Base-by-base conservation (phyloP, 1,140 invertebrate species). In the Frieseomelitta varia region DNA sequence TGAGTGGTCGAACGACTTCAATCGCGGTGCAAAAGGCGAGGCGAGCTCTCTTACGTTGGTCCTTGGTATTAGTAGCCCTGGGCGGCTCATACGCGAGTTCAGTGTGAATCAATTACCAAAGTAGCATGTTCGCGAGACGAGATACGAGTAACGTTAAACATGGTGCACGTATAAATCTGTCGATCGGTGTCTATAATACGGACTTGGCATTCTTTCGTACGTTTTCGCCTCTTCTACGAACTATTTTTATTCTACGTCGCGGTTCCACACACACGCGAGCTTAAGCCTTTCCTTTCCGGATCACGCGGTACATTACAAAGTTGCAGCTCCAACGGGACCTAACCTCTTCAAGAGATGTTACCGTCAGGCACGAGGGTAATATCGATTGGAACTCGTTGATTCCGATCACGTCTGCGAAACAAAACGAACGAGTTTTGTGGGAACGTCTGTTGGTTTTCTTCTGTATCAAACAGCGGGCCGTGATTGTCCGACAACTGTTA, bases 281-380 rank as follows among this genome's bases (percentile, higher is more conserved):
- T 71, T n/a, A 17, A 10, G 39, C 15, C 14, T 34, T 51, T 61
- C 55, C n/a, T 53, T 51, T 56, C 61, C 27, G 56, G 53, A 51
- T 61, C 19, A 39, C n/a, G 11, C 17, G 6, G 21, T 24, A 30
- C 30, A n/a, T 53, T 39, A 61, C 30, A 80, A 75, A 47, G 12
- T 65, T 61, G 34, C 21, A 76, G n/a, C 58, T 34, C 1, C 61
- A 69, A 24, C 30, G 30, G 34, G 34, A 82, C 79, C 53, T 83
- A 86, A 86, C 86, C 79, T 87, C 79, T 63, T 17, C 47, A 47
- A 39, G 73, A 34, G 21, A 55, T 34, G 73, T 56, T 68, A n/a
- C 21, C 27, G 83, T 27, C n/a, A 19, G 39, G 39, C 39, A 47
- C 53, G 2, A 24, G 1, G 61, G 19, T 24, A 17, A 39, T 74